A percentile compares a stretch with the other conserved stretches of the same genome.
Evolutionary conservation across 2,113 vertebrate species (phyloP).

Genomic region (Brachypteracias leptosomus): DNA sequence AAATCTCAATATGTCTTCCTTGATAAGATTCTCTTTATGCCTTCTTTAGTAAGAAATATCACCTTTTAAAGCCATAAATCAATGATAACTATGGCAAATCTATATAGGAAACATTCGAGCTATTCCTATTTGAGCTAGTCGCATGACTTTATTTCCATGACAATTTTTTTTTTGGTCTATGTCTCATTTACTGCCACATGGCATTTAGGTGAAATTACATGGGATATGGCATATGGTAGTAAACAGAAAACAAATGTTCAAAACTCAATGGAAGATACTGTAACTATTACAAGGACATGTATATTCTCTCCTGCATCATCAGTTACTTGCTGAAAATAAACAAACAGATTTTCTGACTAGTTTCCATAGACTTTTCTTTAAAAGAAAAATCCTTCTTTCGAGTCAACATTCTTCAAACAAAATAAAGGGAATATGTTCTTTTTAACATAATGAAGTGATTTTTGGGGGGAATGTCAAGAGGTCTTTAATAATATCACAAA

Average conservation of each 20-base stretch:
- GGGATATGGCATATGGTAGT: neutral
- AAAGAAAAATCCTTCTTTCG: neutral
- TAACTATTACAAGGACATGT: neutral
- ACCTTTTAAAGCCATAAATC: neutral
- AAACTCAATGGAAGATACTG: neutral
- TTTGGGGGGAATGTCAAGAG: neutral
- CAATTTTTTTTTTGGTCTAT: neutral
- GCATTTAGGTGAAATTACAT: neutral
- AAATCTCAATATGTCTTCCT: neutral
- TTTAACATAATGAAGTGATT: constrained; percentile 5
- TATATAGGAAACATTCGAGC: neutral
- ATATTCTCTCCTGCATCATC: neutral
- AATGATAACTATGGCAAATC: neutral
- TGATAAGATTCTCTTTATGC: neutral
- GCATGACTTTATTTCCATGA: neutral
- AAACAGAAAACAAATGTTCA: neutral
- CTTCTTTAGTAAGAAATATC: neutral
- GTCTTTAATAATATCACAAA: neutral
- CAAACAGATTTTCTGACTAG: neutral
- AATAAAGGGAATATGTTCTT: neutral
- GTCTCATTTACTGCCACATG: neutral
- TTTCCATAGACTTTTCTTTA: neutral
- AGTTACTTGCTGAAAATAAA: neutral
- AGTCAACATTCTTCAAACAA: neutral
- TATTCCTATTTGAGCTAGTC: neutral